These are phyloP conservation scores for Cynopterus sphinx DNA, from an alignment of 2,797 vertebrate genomes.

Conservation along the genomic window DNA sequence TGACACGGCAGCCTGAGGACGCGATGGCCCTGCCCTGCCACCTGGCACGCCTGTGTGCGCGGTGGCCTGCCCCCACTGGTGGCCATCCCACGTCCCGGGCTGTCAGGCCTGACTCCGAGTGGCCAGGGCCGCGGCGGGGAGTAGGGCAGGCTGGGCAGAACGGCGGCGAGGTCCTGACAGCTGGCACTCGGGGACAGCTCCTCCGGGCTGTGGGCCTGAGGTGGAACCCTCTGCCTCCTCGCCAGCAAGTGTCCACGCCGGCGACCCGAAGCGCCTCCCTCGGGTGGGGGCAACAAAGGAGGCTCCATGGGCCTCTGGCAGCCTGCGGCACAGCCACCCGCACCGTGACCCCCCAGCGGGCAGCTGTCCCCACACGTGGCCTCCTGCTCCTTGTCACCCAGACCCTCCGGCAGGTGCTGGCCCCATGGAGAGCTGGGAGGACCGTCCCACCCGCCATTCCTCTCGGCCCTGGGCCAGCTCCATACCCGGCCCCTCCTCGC, in stretches of 20 bases:
- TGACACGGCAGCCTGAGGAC: too few species aligned
- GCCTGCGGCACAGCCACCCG: not conserved
- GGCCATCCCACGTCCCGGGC: rapidly evolving
- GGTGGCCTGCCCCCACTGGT: not conserved
- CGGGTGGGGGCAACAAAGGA: not conserved
- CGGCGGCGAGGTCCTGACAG: not conserved
- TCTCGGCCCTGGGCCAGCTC: rapidly evolving
- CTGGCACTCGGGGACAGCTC: not conserved
- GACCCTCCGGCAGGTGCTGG: not conserved
- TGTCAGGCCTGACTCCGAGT: not conserved
- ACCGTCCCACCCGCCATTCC: rapidly evolving
- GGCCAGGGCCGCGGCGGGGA: not conserved
- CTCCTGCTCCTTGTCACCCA: not conserved
- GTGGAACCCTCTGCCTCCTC: not conserved
- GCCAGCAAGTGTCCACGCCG: rapidly evolving
- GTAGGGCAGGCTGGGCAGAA: not conserved
- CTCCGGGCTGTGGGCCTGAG: rapidly evolving
- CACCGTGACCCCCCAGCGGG: rapidly evolving
- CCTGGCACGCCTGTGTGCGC: rapidly evolving
- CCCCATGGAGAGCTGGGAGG: not conserved
- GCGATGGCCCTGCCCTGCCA: not conserved
- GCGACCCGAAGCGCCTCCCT: rapidly evolving
- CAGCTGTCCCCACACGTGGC: not conserved
- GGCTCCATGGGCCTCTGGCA: not conserved
- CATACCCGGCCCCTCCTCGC: rapidly evolving